Base-by-base conservation (phyloP, 2,113 vertebrate species). In the Bubalus kerabau region DNA sequence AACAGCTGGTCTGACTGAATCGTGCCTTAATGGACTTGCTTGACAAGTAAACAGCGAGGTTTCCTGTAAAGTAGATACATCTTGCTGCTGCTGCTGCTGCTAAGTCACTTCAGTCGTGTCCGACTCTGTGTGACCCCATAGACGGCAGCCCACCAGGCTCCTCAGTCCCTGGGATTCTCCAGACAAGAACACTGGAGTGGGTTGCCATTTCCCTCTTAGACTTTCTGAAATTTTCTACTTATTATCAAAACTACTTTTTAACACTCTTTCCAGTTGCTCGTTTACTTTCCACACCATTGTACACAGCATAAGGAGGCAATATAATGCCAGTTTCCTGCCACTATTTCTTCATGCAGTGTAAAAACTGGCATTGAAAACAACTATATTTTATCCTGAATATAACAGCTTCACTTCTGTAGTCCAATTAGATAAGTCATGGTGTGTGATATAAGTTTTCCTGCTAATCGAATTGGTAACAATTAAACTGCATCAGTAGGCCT, bases 391-490 rank as follows among this genome's bases (percentile, higher is more conserved):
- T 83, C 57, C 43, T 82, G 23, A 80, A 78, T 67, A 87, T 62
- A 59, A 46, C 21, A 95, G 36, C 60, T 78, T 88, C 90, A n/a
- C 7, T 78, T 94, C 62, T 89, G 46, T n/a, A 28, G 14, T 57
- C 64, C 56, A 59, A 43, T 97, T 80, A 95, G 67, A 15, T 71
- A 76, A 85, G 24, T 81, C 60, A 19, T 46, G 36, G 32, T 64
- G 11, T 40, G 87, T 83, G 19, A 56, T 85, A 50, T 7, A 52
- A 57, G 57, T 88, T 88, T 74, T 96, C 56, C 80, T 71, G 94
- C 48, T 87, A 91, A 87, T 93, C 30, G 95, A 98, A 98, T 89
- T 94, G 94, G 26, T 67, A 96, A 84, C 94, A 96, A 97, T 96
- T 97, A 94, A 76, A 94, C 94, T 92, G 85, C 62, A 87, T 76